phyloP scores from a whole-genome alignment of 2,797 vertebrate species.

The Coccyzus lansbergi region DNA sequence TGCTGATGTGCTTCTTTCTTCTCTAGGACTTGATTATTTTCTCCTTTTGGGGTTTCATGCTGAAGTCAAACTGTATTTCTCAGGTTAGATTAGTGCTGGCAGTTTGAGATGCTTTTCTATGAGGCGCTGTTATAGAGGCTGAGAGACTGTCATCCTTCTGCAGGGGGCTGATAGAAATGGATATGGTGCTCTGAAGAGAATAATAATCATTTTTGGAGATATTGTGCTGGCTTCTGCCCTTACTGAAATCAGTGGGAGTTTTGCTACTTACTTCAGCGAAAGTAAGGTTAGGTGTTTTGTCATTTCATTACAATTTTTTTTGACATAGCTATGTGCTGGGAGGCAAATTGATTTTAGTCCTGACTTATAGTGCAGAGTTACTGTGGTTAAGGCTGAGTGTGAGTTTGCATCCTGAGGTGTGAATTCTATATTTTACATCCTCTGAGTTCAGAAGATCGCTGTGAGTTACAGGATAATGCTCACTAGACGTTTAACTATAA shows the following conservation, averaged over 20 bases:
- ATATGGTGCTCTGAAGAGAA: background rate
- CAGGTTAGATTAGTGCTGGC: background rate
- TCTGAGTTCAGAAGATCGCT: background rate
- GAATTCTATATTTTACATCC: background rate
- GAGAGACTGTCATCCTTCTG: background rate
- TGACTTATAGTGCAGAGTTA: background rate
- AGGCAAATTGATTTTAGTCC: background rate
- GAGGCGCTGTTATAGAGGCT: background rate
- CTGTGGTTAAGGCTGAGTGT: background rate
- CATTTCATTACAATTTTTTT: background rate
- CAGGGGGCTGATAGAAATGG: constrained; percentile 4
- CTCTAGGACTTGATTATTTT: background rate
- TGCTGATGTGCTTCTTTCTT: background rate
- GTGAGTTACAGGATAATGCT: background rate
- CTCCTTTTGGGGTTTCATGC: background rate
- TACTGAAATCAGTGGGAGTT: background rate
- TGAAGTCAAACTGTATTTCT: background rate
- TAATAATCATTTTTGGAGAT: background rate
- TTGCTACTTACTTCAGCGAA: background rate
- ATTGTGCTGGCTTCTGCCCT: background rate
- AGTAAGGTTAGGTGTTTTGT: background rate
- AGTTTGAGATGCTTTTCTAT: background rate
- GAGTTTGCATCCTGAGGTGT: background rate
- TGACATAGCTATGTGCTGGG: background rate
- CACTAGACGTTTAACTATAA: background rate